Evolutionary conservation across 1,140 invertebrate genomes (phyloP).

Genomic region (Papilio machaon): DNA sequence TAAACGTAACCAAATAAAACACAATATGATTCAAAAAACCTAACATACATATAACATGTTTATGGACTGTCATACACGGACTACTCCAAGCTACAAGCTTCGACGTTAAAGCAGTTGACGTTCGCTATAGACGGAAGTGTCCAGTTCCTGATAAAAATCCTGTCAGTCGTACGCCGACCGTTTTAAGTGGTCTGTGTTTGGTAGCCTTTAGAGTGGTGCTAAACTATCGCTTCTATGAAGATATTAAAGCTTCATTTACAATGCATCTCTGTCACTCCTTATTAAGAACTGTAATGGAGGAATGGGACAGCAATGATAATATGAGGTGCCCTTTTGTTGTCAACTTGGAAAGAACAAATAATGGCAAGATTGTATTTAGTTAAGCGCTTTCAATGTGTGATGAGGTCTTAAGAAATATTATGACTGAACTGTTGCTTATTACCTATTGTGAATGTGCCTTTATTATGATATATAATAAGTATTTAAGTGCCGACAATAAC

Average conservation of each 20-base stretch:
- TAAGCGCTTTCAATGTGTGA: slow-evolving; percentile 42
- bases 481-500: not conserved
- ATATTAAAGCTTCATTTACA: slow-evolving; percentile 10
- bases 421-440: slow-evolving; percentile 52
- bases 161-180: no score
- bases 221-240: slow-evolving; percentile 16
- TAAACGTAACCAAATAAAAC: slow-evolving; percentile 36
- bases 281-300: slow-evolving; percentile 19
- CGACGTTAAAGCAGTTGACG: no score
- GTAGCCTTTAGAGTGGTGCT: no score
- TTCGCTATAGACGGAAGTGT: no score
- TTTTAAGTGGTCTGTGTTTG: no score
- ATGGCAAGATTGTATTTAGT: slow-evolving; percentile 39
- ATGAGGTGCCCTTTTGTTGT: slow-evolving; percentile 8
- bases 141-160: no score
- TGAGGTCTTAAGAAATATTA: slow-evolving; percentile 33
- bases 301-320: slow-evolving; percentile 9
- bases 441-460: slow-evolving; percentile 45
- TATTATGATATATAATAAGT: slow-evolving; percentile 32
- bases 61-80: not conserved
- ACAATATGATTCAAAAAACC: not conserved
- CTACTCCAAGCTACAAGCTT: no score
- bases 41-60: not conserved
- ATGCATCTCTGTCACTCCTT: slow-evolving; percentile 16
- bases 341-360: slow-evolving; percentile 35